These are phyloP conservation scores for Drosophila tristis DNA, from an alignment of 1,140 invertebrate species.

Conservation along the genomic window DNA sequence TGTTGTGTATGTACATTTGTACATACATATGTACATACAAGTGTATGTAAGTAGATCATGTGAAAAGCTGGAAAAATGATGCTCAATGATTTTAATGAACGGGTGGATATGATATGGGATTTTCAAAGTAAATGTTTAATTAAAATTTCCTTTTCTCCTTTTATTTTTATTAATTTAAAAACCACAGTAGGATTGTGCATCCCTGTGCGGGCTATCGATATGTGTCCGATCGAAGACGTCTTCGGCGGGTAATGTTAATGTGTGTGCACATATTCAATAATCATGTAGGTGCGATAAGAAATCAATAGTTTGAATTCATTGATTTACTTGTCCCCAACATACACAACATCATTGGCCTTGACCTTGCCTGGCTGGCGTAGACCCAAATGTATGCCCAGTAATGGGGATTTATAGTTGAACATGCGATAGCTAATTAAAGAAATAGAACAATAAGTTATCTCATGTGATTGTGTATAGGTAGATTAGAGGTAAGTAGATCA, in stretches of 20 bases:
- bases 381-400: conserved; percentile 78
- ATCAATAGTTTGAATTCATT: conserved; percentile 1
- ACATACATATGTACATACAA: conserved; percentile 24
- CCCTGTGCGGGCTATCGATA: too few relatives aligned
- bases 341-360: conserved; percentile 72
- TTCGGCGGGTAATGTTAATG: too few relatives aligned
- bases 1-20: background rate
- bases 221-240: too few relatives aligned
- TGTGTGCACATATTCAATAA: conserved; percentile 49
- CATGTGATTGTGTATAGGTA: background rate
- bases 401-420: conserved; percentile 60
- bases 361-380: conserved; percentile 60
- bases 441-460: background rate
- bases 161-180: too few relatives aligned
- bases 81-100: too few relatives aligned
- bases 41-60: conserved; percentile 8
- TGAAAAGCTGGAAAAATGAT: conserved; percentile 6
- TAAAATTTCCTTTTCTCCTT: too few relatives aligned
- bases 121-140: too few relatives aligned
- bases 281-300: conserved; percentile 45
- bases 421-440: conserved; percentile 61
- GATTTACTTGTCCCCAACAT: conserved; percentile 60
- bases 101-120: too few relatives aligned
- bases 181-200: too few relatives aligned
- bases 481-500: conserved; percentile 9